Percentiles rank a stretch among this genome's conserved stretches.
phyloP scores from a whole-genome alignment of 2,797 vertebrate genomes.

The Chiloscyllium punctatum region DNA sequence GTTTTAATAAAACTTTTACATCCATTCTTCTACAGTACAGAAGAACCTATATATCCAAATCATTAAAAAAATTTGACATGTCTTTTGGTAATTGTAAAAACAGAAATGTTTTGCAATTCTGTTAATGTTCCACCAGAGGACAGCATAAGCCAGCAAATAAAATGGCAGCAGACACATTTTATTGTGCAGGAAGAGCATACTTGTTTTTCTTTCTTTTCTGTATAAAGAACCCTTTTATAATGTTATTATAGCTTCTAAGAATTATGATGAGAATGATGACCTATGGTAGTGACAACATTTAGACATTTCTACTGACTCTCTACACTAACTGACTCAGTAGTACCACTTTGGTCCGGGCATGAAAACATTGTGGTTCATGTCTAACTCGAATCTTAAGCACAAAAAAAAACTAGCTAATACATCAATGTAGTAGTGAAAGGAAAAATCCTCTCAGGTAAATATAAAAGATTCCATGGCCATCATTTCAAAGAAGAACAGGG shows the following conservation, averaged over 20 bases:
- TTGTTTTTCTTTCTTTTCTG: neutral
- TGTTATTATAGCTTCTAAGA: neutral
- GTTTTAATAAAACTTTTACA: neutral
- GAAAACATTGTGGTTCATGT: neutral
- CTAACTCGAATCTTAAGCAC: neutral
- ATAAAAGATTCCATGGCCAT: neutral
- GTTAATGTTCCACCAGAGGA: neutral
- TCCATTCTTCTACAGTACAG: neutral
- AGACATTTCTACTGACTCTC: neutral
- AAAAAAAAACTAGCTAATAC: neutral
- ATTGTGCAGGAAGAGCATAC: neutral
- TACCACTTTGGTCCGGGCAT: neutral
- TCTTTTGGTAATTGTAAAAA: neutral
- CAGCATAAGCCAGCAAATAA: neutral
- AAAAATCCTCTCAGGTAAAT: neutral
- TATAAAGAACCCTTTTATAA: neutral
- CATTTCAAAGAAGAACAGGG: neutral
- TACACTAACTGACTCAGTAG: neutral
- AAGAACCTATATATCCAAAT: neutral
- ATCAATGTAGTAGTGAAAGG: neutral
- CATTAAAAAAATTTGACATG: neutral
- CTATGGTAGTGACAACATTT: neutral
- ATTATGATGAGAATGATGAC: neutral
- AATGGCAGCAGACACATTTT: neutral
- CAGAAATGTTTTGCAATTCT: neutral